Percentiles rank a stretch among this genome's conserved stretches.
These are phyloP conservation scores for Cygnus olor DNA, from an alignment of 2,797 vertebrate species.

Conservation along the genomic window DNA sequence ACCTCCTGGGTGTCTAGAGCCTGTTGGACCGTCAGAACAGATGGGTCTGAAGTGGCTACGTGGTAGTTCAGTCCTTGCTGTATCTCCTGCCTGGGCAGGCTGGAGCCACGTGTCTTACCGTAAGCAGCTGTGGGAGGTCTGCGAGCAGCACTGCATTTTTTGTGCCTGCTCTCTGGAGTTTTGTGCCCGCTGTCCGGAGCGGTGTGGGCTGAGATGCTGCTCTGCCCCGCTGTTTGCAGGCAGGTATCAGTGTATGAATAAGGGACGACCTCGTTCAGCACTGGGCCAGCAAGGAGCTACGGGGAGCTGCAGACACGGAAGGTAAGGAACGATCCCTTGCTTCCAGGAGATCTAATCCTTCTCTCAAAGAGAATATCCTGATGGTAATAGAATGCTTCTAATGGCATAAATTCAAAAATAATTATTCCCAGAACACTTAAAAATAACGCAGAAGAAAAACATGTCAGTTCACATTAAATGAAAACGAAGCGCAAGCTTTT, in stretches of 20 bases:
- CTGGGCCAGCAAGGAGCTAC: background rate
- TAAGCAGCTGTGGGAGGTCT: background rate
- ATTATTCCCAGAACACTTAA: background rate
- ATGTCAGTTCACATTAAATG: rapidly evolving
- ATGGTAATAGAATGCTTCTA: background rate
- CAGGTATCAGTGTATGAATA: background rate
- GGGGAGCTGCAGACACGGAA: no score
- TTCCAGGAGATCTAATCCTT: no score
- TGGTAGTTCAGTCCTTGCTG: rapidly evolving
- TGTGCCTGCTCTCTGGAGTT: background rate
- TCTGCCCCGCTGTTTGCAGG: background rate
- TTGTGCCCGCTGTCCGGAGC: rapidly evolving
- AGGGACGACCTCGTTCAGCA: background rate
- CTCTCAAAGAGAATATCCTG: no score
- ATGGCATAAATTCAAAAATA: background rate
- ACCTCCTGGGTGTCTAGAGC: background rate
- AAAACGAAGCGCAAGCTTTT: background rate
- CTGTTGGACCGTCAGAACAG: background rate
- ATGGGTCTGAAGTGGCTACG: rapidly evolving
- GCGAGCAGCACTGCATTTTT: background rate
- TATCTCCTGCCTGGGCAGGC: rapidly evolving
- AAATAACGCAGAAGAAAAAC: background rate
- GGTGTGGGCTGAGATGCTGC: rapidly evolving
- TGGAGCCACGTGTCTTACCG: background rate
- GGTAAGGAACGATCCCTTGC: background rate